Evolutionary conservation across 2,888 invertebrate genomes (phyloP), one percentile per base, ranked within the genome.

Genomic region (Pseudococcus longispinus): DNA sequence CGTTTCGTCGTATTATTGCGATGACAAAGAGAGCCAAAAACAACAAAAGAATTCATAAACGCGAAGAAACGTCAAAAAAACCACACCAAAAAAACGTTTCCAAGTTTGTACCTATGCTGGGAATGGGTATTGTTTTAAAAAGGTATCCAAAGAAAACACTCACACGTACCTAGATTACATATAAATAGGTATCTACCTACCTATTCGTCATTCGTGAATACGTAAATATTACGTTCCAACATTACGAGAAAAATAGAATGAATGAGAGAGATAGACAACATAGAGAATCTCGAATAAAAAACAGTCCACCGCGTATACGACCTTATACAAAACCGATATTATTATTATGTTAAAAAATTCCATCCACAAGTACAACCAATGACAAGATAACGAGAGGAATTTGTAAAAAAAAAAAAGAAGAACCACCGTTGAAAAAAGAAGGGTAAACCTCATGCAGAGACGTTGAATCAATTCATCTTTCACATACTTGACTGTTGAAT

Each of bases 381-480:
- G 84, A 84, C 84, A 84, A 84, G 84, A 84, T 65, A 32, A 60
- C 60, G 60, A 84, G 65, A 37, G 37, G 37, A 60, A 60, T 37
- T 60, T 84, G 37, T 37, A 37, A 1, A 18, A 42, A 46, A 70
- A 74, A 74, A 77, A 74, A 37, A 4, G 37, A 37, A 51, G 51
- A 74, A 70, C 85, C 26, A 46, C 32, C 51, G 18, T 85, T 23
- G 74, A 70, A 74, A 85, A 74, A 74, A 44, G 32, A 74, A 74
- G 74, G 85, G 77, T 85, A 74, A 85, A 77, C 74, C 44, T 85
- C 85, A 77, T 70, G 85, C 85, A 46, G 85, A 42, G 85, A 85
- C 74, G 74, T 46, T 85, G 46, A 85, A 85, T 85, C 77, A 85
- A 85, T 85, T 85, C 85, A 74, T 85, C 85, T 74, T 85, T 77